Base-by-base conservation (phyloP, 2,888 invertebrate species). In the Lordiphosa fenestrarum region DNA sequence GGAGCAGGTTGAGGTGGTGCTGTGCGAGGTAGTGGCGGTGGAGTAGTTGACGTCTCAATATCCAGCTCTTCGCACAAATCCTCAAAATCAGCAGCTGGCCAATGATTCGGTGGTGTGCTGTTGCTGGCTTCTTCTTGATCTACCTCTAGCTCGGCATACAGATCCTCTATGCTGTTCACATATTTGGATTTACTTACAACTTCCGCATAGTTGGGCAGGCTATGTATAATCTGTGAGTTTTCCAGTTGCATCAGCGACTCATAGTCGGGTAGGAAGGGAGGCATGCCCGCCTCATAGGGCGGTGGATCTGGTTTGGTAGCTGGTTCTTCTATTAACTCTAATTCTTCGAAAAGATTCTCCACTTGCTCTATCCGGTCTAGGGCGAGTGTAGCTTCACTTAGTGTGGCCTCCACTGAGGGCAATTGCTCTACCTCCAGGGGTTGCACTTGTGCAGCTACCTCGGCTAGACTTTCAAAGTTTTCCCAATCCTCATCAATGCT, bases 401-500 rank as follows among this genome's bases (percentile, higher is more conserved):
- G 7, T n/a, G 60, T 37, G 36, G 59, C 21, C 49, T 56, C 65
- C 4, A 61, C 62, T 0, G 69, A 38, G 3, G 68, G 54, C 10
- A 53, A n/a, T 10, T 53, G 50, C 23, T 73, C 69, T 7, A 25
- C 25, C 7, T 25, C 25, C 25, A 6, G 25, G 3, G 25, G 25
- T 7, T 25, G 6, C 25, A 30, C 63, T 12, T 61, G 15, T 5
- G 41, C 49, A 0, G 46, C n/a, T 0, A 73, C 69, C 9, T 39
- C 54, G 7, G 75, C 67, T 23, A 86, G 55, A 9, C 83, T 71
- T 42, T 83, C 80, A 57, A 86, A 86, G 65, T 75, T 84, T 4
- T 74, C 76, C 71, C 82, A 84, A 55, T 88, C 86, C 30, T 88
- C 87, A 6, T 86, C 84, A 42, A 88, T 87, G 53, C 62, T 73